These are phyloP conservation scores for Heliconius aoede DNA, from an alignment of 2,888 invertebrate genomes.

Conservation along the genomic window DNA sequence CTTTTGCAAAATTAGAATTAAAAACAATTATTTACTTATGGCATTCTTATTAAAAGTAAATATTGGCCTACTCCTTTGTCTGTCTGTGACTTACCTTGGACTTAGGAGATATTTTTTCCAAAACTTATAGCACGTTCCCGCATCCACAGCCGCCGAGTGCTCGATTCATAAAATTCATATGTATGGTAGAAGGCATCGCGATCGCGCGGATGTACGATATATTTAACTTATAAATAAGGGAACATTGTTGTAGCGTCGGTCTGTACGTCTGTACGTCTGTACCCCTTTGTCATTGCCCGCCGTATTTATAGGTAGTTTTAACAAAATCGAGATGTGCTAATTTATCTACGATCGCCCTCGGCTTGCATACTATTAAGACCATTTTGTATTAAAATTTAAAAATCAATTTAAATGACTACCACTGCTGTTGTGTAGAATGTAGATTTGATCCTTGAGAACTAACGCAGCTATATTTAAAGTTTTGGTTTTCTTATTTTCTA, in stretches of 20 bases:
- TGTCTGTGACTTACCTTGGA: neutral
- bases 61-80: neutral
- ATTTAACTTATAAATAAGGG: conserved; percentile 74
- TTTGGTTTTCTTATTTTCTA: too few relatives aligned
- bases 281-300: conserved; percentile 59
- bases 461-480: too few relatives aligned
- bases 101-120: neutral
- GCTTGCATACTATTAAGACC: conserved; percentile 46
- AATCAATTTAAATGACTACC: conserved; percentile 22
- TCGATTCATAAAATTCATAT: conserved; percentile 80
- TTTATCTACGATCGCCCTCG: conserved; percentile 52
- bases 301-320: conserved; percentile 57
- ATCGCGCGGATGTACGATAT: conserved; percentile 69
- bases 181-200: conserved; percentile 73
- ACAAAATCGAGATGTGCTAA: conserved; percentile 58
- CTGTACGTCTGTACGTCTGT: conserved; percentile 53
- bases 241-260: conserved; percentile 65
- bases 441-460: too few relatives aligned
- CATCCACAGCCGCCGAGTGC: conserved; percentile 58
- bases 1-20: neutral
- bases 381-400: conserved; percentile 30
- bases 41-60: neutral
- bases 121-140: conserved; percentile 31
- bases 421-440: conserved; percentile 8
- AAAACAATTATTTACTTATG: neutral